Evolutionary conservation across 92 coral and sea anemone species (phyloP).

Genomic region (Isaurus tuberculatus): DNA sequence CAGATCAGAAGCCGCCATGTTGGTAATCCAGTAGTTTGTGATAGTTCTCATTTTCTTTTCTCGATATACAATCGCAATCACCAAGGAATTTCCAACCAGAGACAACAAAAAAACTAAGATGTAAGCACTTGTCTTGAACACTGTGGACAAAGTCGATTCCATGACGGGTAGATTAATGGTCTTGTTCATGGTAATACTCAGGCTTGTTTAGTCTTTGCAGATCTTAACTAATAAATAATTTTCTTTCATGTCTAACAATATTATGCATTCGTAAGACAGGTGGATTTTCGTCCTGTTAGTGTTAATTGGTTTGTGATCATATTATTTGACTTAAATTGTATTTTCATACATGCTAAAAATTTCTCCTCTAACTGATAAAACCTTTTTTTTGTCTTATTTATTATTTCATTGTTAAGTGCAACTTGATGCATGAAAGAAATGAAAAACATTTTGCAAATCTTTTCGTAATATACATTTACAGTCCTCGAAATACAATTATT

Average conservation of each 20-base stretch:
- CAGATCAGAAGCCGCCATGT: constrained; percentile 67
- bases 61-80: constrained; percentile 49
- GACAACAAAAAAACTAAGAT: constrained; percentile 49
- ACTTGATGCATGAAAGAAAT: too few relatives aligned
- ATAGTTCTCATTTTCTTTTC: constrained; percentile 60
- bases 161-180: not conserved
- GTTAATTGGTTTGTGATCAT: not conserved
- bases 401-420: too few relatives aligned
- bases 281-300: not conserved
- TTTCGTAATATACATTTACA: too few relatives aligned
- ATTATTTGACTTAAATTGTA: not conserved
- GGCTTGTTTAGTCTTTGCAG: not conserved
- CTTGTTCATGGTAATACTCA: not conserved
- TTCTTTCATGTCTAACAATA: too few relatives aligned
- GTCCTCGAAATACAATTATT: too few relatives aligned
- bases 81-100: constrained; percentile 54
- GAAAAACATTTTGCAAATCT: too few relatives aligned
- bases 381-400: not conserved
- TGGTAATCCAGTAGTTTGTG: constrained; percentile 62
- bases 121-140: constrained; percentile 45
- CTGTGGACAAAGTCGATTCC: not conserved
- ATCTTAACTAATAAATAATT: not conserved
- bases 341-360: not conserved
- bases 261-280: not conserved
- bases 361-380: not conserved